phyloP scores from a whole-genome alignment of 2,888 invertebrate genomes.

The Volucella inflata region DNA sequence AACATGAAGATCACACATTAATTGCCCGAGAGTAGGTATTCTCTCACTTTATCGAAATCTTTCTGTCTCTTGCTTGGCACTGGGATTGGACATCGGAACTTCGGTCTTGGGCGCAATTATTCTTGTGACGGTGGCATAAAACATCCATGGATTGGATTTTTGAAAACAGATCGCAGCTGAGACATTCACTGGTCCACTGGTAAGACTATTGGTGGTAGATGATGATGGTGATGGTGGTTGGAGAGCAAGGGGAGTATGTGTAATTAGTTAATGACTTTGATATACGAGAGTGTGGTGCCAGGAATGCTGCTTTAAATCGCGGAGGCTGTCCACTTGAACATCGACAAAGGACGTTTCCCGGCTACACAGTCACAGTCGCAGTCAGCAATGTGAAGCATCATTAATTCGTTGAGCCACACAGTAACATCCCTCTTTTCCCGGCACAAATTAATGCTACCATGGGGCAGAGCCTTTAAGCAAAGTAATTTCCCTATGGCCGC shows the following conservation, averaged over 20 bases:
- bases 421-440: constrained; percentile 56
- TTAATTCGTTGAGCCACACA: constrained; percentile 65
- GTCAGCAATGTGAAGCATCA: constrained; percentile 45
- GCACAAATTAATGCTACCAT: constrained; percentile 65
- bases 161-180: constrained; percentile 63
- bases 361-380: constrained; percentile 2
- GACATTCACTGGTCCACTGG: constrained; percentile 2
- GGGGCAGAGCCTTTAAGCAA: constrained; percentile 57
- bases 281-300: constrained; percentile 74
- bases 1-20: constrained; percentile 74
- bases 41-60: constrained; percentile 9
- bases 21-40: constrained; percentile 46
- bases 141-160: constrained; percentile 74
- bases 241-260: constrained; percentile 43
- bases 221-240: constrained; percentile 14
- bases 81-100: not conserved
- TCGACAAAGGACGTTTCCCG: constrained; percentile 65
- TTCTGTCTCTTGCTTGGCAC: constrained; percentile 7
- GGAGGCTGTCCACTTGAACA: constrained; percentile 68
- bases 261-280: constrained; percentile 77
- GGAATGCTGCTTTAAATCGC: constrained; percentile 72
- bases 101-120: constrained; percentile 60
- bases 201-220: not conserved
- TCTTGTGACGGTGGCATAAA: constrained; percentile 74
- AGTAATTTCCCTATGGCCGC: constrained; percentile 75